Conservation (phyloP, 2,113 vertebrate genomes). For the Ptychochromis oligacanthus region DNA sequence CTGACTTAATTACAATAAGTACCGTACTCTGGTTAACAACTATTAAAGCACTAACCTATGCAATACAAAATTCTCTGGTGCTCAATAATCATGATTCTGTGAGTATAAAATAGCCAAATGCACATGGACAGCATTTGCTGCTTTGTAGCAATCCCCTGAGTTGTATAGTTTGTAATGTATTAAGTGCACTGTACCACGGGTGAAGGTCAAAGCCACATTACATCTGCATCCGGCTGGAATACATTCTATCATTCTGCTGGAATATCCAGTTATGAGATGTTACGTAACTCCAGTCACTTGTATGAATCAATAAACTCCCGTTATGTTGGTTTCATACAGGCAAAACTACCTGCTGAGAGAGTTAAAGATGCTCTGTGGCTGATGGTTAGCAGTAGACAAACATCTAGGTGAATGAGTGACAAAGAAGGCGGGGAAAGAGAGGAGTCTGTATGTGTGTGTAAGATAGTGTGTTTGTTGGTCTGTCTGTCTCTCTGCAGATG, state of each 20-base stretch:
- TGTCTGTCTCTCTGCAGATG: conserved; percentile 30
- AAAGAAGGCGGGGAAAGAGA: not conserved
- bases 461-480: conserved; percentile 7
- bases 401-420: conserved; percentile 9
- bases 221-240: not conserved
- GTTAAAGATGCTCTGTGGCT: conserved; percentile 34
- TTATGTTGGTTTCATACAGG: not conserved
- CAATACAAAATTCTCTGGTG: conserved; percentile 50
- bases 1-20: conserved; percentile 4
- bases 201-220: conserved; percentile 6
- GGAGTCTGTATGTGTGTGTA: not conserved
- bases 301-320: not conserved
- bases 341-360: not conserved
- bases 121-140: conserved; percentile 34
- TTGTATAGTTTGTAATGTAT: conserved; percentile 31
- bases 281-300: not conserved
- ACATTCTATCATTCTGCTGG: not conserved
- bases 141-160: conserved; percentile 68
- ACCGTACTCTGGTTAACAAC: not conserved
- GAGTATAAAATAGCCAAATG: conserved; percentile 57
- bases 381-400: conserved; percentile 46
- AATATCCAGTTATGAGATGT: not conserved
- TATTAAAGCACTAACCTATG: conserved; percentile 9
- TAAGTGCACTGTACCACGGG: conserved; percentile 48
- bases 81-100: conserved; percentile 18